Conservation (phyloP, 2,888 invertebrate species). For the Schizotus pectinicornis region DNA sequence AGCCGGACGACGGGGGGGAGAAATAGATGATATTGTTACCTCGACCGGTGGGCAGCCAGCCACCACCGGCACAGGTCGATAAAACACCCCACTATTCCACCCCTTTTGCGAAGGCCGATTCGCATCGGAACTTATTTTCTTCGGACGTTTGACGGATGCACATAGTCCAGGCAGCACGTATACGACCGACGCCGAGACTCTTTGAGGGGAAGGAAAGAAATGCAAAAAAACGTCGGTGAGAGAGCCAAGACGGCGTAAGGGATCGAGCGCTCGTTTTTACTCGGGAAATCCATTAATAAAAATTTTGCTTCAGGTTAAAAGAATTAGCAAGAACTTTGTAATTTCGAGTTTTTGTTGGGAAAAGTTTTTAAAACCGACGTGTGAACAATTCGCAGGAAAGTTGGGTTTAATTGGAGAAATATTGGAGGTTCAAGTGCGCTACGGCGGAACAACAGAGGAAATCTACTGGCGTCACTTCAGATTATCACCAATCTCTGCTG, state of each 20-base stretch:
- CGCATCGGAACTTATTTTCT: slow-evolving; percentile 41
- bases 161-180: slow-evolving; percentile 11
- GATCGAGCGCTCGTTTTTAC: slow-evolving; percentile 46
- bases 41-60: slow-evolving; percentile 49
- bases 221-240: slow-evolving; percentile 26
- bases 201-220: slow-evolving; percentile 32
- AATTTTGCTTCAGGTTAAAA: slow-evolving; percentile 50
- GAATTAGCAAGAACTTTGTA: slow-evolving; percentile 47
- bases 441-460: background rate
- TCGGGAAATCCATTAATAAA: slow-evolving; percentile 51
- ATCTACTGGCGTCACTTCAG: no score
- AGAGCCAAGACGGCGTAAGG: slow-evolving; percentile 41
- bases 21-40: slow-evolving; percentile 53
- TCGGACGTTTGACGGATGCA: slow-evolving; percentile 41
- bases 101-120: slow-evolving; percentile 31
- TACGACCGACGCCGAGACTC: no score
- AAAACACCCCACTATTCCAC: slow-evolving; percentile 38
- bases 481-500: no score
- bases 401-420: background rate
- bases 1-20: slow-evolving; percentile 35
- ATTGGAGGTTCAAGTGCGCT: background rate
- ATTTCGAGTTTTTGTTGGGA: slow-evolving; percentile 30
- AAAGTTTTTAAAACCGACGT: slow-evolving; percentile 6
- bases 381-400: background rate
- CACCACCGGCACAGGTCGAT: slow-evolving; percentile 43